Evolutionary conservation across 2,113 vertebrate genomes (phyloP), one percentile per base, ranked within the genome.

Genomic region (Promerops cafer): DNA sequence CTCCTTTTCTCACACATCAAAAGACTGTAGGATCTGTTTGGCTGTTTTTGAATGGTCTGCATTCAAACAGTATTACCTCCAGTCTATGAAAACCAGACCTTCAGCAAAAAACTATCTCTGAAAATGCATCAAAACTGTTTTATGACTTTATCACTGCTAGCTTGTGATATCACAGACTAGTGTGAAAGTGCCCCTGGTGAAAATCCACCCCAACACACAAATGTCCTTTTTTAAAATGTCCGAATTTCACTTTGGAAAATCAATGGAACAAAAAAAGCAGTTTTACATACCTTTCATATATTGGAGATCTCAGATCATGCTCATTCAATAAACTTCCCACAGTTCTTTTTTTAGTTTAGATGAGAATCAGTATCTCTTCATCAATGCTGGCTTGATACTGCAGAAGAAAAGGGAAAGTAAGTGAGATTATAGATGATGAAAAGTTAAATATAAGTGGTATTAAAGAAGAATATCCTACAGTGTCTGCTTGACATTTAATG

Each of bases 1-100:
- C 20, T 63, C 23, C 4, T 74, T 57, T 77, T 45, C 31, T 83
- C n/a, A 40, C 20, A 21, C 26, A 33, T 4, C 6, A 17, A 30
- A 33, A 31, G 7, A 10, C 3, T 11, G 9, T 35, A 56, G 30
- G 31, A 83, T 24, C 11, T 69, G 1, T 22, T 57, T 45, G 8
- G 13, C 7, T n/a, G 4, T 5, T 59, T 63, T 66, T 63, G 14
- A 0, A 0, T 63, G 1, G 0, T 54, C 14, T 50, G 4, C 6
- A 17, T 75, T 45, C 10, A 70, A 75, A 40, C 3, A 31, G 17
- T 22, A 11, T 39, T 45, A 5, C 19, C 19, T 37, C 27, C 12
- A 49, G 3, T 15, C 16, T 33, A 2, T 26, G 66, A 11, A 33
- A 91, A 59, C 1, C 13, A 61, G n/a, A 50, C 1, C 10, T 82